Conservation (phyloP, 2,888 invertebrate species). For the Caenorhabditis zanzibari region DNA sequence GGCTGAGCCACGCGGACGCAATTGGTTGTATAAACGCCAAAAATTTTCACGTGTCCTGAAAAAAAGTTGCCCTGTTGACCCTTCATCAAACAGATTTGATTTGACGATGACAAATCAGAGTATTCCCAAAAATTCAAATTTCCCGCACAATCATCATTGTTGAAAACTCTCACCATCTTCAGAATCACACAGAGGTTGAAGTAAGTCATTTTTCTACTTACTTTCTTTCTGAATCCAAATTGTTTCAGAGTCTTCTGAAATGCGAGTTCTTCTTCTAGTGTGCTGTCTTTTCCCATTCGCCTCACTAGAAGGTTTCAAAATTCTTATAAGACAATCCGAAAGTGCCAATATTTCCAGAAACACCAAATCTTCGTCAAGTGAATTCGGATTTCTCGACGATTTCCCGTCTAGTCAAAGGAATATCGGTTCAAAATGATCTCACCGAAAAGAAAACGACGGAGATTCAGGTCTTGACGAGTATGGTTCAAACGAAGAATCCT, state of each 20-base stretch:
- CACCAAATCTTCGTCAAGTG: not conserved
- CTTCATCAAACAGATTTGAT: not conserved
- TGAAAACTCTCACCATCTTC: constrained; percentile 1
- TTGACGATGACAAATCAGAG: not conserved
- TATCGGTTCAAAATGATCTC: constrained; percentile 13
- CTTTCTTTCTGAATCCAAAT: not conserved
- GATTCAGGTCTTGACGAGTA: not conserved
- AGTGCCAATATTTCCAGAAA: not conserved
- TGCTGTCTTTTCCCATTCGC: constrained; percentile 10
- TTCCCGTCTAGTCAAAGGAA: constrained; percentile 10
- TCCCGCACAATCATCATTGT: not conserved
- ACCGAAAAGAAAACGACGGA: not conserved
- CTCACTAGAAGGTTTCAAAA: constrained; percentile 3
- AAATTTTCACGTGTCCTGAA: too few relatives aligned
- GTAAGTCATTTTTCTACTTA: not conserved
- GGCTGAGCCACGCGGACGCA: too few relatives aligned
- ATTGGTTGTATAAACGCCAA: too few relatives aligned
- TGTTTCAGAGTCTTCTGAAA: constrained; percentile 21
- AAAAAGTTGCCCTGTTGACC: not conserved
- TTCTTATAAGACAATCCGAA: not conserved
- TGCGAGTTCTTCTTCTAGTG: constrained; percentile 19
- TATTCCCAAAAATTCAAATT: not conserved
- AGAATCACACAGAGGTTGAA: constrained; percentile 17
- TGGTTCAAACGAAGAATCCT: constrained; percentile 13
- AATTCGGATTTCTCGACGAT: not conserved